Evolutionary conservation across 2,888 invertebrate genomes (phyloP), one percentile per base, ranked within the genome.

Genomic region (Ophioninae sp.): DNA sequence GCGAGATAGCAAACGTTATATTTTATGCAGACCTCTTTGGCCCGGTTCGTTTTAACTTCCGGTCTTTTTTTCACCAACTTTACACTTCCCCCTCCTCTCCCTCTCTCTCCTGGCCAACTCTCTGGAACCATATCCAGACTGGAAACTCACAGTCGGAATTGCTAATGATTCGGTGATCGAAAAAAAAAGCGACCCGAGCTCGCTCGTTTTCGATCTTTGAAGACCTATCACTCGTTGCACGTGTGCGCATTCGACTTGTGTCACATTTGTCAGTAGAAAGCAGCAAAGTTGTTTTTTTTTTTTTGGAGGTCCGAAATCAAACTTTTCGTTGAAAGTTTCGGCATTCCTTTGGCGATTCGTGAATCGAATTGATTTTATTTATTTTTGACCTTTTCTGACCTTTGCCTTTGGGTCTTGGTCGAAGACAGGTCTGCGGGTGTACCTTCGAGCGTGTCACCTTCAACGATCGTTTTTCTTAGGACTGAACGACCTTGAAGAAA

Each of bases 111-210:
- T n/a, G n/a, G n/a, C n/a, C n/a, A n/a, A n/a, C n/a, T n/a, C n/a
- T n/a, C 20, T 44, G 44, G 9, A 44, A 13, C 44, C 3, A 44
- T 13, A 44, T 44, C 10, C 44, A 10, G 9, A 9, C 44, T 44
- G 13, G 44, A 10, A 44, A 20, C 63, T 64, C 81, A 86, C 86
- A 86, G 81, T 86, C 83, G 80, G 88, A 88, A 88, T 88, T 73
- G 63, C 73, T 87, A 87, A 88, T 86, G 80, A 80, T 75, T 56
- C 73, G 37, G 10, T 77, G 79, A 68, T 7, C 23, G 56, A 64
- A 72, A 39, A 67, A 59, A 72, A 22, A 61, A 44, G 10, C 39
- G 20, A 39, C 63, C 76, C 41, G 75, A 64, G 72, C 51, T 79
- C 74, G 71, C 74, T 74, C 64, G 44, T 41, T 23, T 72, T 39